These are phyloP conservation scores for Actinia equina DNA, from an alignment of 64 coral and sea anemone species.

Conservation along the genomic window DNA sequence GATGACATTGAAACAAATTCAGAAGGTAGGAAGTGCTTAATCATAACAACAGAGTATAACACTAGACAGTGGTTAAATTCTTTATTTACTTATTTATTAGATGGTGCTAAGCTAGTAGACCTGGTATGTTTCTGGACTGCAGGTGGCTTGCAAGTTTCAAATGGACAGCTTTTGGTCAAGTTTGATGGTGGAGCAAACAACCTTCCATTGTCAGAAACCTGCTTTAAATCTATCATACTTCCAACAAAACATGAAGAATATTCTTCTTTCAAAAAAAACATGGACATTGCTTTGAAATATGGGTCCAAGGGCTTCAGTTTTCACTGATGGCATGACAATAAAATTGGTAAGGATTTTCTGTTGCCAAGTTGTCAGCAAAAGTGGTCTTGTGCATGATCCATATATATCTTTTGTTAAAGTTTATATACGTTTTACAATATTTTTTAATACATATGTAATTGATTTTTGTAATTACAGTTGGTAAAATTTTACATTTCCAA, in stretches of 20 bases:
- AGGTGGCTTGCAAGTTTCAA: conserved; percentile 10
- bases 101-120: conserved; percentile 19
- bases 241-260: conserved; percentile 34
- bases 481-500: neutral
- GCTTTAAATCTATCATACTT: conserved; percentile 32
- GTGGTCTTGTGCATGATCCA: neutral
- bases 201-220: conserved; percentile 41
- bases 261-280: conserved; percentile 23
- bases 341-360: neutral
- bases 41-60: neutral
- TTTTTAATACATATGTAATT: neutral
- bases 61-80: neutral
- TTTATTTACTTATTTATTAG: conserved; percentile 21
- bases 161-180: conserved; percentile 15
- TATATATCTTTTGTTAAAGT: neutral
- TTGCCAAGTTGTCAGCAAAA: neutral
- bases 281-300: conserved; percentile 21
- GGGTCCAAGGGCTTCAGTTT: conserved; percentile 27
- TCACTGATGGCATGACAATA: neutral
- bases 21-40: conserved; percentile 11
- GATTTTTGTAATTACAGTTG: neutral
- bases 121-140: conserved; percentile 45
- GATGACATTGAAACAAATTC: conserved; percentile 14
- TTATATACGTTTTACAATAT: neutral
- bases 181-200: conserved; percentile 29